A percentile compares a stretch with the other conserved stretches of the same genome.
These are phyloP conservation scores for Oophaga pumilio DNA, from an alignment of 2,113 vertebrate species.

Conservation along the genomic window DNA sequence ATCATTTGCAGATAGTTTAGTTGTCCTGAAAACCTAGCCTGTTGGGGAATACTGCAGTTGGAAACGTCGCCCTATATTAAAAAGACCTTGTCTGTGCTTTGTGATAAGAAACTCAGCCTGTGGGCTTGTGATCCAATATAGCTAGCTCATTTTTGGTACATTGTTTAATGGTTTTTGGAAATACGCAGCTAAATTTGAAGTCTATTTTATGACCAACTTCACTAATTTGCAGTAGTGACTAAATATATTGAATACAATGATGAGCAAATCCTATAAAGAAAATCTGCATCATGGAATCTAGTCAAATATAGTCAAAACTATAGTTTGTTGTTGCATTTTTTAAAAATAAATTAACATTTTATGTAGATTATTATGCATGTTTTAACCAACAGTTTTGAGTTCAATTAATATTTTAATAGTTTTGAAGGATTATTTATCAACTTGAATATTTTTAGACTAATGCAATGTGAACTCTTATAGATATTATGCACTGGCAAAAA, in stretches of 20 bases:
- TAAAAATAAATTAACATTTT: no score
- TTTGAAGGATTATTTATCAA: neutral
- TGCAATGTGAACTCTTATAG: no score
- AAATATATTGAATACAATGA: neutral
- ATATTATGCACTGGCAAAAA: no score
- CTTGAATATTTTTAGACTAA: no score
- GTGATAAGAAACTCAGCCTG: conserved; percentile 46
- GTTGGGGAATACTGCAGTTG: conserved; percentile 48
- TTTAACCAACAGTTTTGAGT: no score
- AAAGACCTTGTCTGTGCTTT: conserved; percentile 37
- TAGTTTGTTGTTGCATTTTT: neutral
- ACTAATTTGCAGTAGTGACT: neutral
- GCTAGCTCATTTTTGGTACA: conserved; percentile 12
- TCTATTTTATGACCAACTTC: neutral
- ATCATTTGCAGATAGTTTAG: conserved; percentile 58
- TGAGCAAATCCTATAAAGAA: neutral
- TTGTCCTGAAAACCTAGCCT: conserved; percentile 52
- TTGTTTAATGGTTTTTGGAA: conserved; percentile 20
- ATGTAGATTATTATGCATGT: no score
- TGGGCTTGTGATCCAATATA: conserved; percentile 29
- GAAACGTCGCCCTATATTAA: conserved; percentile 26
- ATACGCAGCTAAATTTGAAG: neutral
- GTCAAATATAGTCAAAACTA: neutral
- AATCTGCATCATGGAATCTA: neutral
- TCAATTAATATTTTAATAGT: neutral